Conservation (phyloP, 2,113 vertebrate species). For the Mixornis gularis region DNA sequence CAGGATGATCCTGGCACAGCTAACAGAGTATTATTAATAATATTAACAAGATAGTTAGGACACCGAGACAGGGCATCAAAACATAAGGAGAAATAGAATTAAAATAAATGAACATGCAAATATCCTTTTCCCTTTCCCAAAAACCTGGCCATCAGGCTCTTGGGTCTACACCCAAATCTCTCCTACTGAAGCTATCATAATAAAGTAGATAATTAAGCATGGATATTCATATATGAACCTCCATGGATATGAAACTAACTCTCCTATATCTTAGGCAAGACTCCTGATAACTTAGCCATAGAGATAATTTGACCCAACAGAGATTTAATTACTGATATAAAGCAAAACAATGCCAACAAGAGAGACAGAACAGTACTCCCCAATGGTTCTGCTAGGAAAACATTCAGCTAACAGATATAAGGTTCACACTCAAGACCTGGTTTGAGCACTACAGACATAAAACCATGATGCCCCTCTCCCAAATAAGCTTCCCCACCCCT, state of each 20-base stretch:
- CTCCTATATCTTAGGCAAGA: not conserved
- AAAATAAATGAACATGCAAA: not conserved
- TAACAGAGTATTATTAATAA: not conserved
- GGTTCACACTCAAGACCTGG: not conserved
- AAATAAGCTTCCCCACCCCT: not conserved
- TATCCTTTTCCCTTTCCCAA: not conserved
- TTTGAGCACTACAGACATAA: not conserved
- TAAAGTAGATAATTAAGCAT: not conserved
- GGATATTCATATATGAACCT: not conserved
- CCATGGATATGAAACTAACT: not conserved
- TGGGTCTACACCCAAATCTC: not conserved
- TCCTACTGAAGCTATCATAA: not conserved
- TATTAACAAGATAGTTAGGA: not conserved
- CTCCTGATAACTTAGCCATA: not conserved
- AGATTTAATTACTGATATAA: conserved; percentile 46
- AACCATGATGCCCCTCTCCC: not conserved
- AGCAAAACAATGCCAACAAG: conserved; percentile 15
- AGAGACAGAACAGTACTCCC: not conserved
- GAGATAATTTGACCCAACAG: conserved; percentile 21
- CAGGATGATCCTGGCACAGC: not conserved
- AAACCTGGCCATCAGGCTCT: not conserved
- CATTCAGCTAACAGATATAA: not conserved
- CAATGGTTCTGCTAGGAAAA: not conserved
- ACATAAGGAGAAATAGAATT: not conserved
- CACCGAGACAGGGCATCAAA: not conserved